Conservation (phyloP, 37 sponge, comb jelly and placozoan genomes). For the Mnemiopsis leidyi region DNA sequence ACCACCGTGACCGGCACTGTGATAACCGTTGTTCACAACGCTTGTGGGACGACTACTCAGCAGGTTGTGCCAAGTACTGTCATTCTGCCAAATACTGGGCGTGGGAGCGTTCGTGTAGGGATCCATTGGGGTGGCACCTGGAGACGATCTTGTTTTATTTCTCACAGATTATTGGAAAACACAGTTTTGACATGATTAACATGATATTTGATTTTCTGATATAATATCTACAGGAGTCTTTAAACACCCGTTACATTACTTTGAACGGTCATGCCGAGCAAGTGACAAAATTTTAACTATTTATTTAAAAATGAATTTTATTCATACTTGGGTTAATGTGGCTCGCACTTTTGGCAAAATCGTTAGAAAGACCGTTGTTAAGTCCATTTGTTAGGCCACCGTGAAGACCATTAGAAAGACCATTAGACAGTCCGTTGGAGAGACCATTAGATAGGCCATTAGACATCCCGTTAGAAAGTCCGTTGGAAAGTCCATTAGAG, state of each 20-base stretch:
- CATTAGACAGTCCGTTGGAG: neutral
- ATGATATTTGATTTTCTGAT: too few relatives aligned
- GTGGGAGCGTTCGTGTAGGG: slow-evolving; percentile 20
- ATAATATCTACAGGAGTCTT: too few relatives aligned
- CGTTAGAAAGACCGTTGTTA: neutral
- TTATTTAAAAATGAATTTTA: neutral
- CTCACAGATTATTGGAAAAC: too few relatives aligned
- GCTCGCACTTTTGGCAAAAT: slow-evolving; percentile 36
- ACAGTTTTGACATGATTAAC: too few relatives aligned
- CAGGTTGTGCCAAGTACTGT: slow-evolving; percentile 20
- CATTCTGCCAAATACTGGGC: slow-evolving; percentile 47
- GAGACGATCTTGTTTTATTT: too few relatives aligned
- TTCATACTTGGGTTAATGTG: neutral
- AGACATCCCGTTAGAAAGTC: neutral
- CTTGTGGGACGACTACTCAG: slow-evolving; percentile 59
- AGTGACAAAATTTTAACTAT: neutral
- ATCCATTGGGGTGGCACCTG: neutral
- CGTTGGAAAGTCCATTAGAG: neutral
- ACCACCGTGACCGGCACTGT: neutral
- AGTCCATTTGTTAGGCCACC: neutral
- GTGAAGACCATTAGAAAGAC: neutral
- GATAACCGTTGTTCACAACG: neutral
- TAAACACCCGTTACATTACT: too few relatives aligned
- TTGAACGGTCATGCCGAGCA: too few relatives aligned
- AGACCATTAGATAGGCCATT: neutral